A percentile compares a stretch with the other conserved stretches of the same genome.
Conservation (phyloP, 2,888 invertebrate species). For the Tenthredo scrophulariae region DNA sequence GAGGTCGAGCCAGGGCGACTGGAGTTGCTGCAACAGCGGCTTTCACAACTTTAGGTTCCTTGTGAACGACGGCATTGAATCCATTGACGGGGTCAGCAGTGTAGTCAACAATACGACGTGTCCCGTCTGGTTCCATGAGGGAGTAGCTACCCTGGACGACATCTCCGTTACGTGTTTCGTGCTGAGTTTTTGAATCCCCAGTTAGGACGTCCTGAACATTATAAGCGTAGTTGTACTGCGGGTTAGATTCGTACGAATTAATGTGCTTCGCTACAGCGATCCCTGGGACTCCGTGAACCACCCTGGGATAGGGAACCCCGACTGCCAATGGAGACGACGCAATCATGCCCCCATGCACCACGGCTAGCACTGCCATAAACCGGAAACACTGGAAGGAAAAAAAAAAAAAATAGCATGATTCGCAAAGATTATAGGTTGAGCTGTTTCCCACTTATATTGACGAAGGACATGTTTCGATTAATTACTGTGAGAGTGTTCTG, state of each 20-base stretch:
- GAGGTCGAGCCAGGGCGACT: constrained; percentile 77
- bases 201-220: constrained; percentile 48
- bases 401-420: background rate
- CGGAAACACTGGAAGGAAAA: constrained; percentile 62
- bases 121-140: constrained; percentile 12
- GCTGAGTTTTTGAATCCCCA: constrained; percentile 53
- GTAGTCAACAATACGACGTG: constrained; percentile 24
- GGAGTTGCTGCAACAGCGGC: constrained; percentile 73
- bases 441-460: background rate
- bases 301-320: constrained; percentile 24
- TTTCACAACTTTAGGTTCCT: background rate
- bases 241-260: constrained; percentile 5
- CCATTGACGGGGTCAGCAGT: constrained; percentile 29
- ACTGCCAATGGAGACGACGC: constrained; percentile 75
- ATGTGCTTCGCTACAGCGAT: background rate
- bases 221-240: constrained; percentile 59
- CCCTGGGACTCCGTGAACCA: constrained; percentile 44
- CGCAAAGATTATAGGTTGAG: background rate
- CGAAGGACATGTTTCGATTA: background rate
- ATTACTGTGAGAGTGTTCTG: background rate
- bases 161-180: constrained; percentile 51
- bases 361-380: constrained; percentile 69
- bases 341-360: constrained; percentile 78
- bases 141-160: constrained; percentile 61
- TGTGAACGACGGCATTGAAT: constrained; percentile 9